Base-by-base conservation (phyloP, 2,113 vertebrate genomes). In the Anoura caudifer region DNA sequence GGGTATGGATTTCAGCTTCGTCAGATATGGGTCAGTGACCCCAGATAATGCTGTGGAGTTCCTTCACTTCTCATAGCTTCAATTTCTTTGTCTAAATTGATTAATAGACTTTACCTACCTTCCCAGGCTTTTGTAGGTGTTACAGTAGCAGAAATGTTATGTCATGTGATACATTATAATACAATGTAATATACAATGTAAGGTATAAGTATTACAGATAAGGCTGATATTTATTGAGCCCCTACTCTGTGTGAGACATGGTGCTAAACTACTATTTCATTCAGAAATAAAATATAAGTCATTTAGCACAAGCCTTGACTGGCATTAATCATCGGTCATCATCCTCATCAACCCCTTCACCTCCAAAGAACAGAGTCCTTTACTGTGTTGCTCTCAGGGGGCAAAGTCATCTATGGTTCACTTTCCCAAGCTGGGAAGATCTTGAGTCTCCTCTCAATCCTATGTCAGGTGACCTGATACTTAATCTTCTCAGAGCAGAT, bases 201-300 rank as follows among this genome's bases (percentile, higher is more conserved):
- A 50, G 38, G 9, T 63, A 8, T 67, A n/a, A n/a, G n/a, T n/a
- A n/a, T n/a, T n/a, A n/a, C 13, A 81, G 13, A 26, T 73, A 92
- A 90, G 61, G 24, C 14, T 61, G 52, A 54, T 75, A 47, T 19
- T 82, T 73, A n/a, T 0, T 33, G 22, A 90, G 26, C 7, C 5
- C 4, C 19, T 79, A 31, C 20, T 56, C 3, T 92, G 7, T 52
- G 13, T 86, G 80, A 90, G 36, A 72, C 36, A 65, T 50, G 59
- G 17, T 80, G 3, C 22, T 47, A 59, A 92, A 79, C 22, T 83
- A 19, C 88, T 91, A 95, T 47, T 76, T 88, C 59, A 91, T 43
- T 89, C 85, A 86, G 79, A 82, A 89, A 56, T 47, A 86, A 72
- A 96, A 52, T 90, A 14, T 83, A 59, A 73, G 67, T 54, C 31